phyloP scores from a whole-genome alignment of 2,888 invertebrate species.

The Ptilodon capucinus region DNA sequence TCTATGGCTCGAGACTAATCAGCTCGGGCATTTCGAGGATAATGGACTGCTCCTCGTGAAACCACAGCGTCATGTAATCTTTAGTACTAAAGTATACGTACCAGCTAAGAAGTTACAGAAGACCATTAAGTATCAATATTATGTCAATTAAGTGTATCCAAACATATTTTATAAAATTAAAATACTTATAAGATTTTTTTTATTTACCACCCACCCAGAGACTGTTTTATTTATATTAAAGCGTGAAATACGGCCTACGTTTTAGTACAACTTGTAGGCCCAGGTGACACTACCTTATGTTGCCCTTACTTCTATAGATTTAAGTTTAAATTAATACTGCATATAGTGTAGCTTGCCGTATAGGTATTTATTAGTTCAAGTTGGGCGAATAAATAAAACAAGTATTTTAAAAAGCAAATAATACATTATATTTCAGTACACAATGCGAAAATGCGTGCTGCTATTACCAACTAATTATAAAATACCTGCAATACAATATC shows the following conservation, averaged over 20 bases:
- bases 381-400: conserved; percentile 31
- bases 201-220: too few species aligned
- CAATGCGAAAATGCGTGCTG: conserved; percentile 54
- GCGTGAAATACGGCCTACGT: too few species aligned
- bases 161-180: conserved; percentile 13
- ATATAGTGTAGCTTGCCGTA: too few species aligned
- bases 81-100: conserved; percentile 37
- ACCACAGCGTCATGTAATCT: conserved; percentile 38
- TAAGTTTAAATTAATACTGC: too few species aligned
- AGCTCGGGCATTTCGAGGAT: conserved; percentile 86
- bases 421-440: conserved; percentile 48
- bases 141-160: conserved; percentile 39
- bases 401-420: conserved; percentile 48
- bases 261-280: too few species aligned
- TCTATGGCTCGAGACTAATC: conserved; percentile 85
- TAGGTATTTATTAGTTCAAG: neutral
- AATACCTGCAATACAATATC: conserved; percentile 43
- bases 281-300: too few species aligned
- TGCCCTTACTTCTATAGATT: too few species aligned
- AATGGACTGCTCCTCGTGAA: conserved; percentile 86
- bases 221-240: too few species aligned
- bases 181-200: neutral
- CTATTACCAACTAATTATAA: conserved; percentile 45
- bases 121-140: conserved; percentile 61
- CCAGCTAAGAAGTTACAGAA: conserved; percentile 41